Evolutionary conservation across 2,797 vertebrate species (phyloP).

Genomic region (Coregonus ussuriensis): DNA sequence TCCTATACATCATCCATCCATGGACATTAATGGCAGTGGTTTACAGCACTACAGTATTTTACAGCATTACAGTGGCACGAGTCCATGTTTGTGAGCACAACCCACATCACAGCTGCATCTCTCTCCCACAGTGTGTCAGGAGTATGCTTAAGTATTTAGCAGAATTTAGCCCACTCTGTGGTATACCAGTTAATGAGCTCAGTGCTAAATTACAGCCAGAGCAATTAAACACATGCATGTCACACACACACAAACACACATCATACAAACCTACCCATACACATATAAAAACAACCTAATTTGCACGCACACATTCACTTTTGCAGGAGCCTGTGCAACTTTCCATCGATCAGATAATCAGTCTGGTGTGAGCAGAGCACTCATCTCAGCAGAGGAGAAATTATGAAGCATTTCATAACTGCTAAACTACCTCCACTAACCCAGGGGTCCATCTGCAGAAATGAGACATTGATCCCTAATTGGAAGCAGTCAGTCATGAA

Average conservation of each 20-base stretch:
- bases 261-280: neutral
- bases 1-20: too few species aligned
- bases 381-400: conserved; percentile 49
- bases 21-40: too few species aligned
- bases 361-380: conserved; percentile 37
- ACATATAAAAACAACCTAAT: neutral
- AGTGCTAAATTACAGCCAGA: conserved; percentile 55
- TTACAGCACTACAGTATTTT: too few species aligned
- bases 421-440: conserved; percentile 55
- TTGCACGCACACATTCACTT: neutral
- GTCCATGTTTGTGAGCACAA: too few species aligned
- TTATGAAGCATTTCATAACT: conserved; percentile 65
- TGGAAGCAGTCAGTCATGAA: conserved; percentile 77
- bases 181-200: conserved; percentile 53
- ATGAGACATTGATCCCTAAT: conserved; percentile 81
- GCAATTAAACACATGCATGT: conserved; percentile 44
- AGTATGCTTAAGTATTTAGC: conserved; percentile 52
- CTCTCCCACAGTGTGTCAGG: conserved; percentile 20
- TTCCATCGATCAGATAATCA: conserved; percentile 49
- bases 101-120: conserved; percentile 39
- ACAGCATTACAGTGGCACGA: too few species aligned
- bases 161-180: conserved; percentile 38
- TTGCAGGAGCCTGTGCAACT: neutral
- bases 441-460: conserved; percentile 61
- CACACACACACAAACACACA: too few species aligned